Evolutionary conservation across 2,113 vertebrate genomes (phyloP).

Genomic region (Anthoscopus minutus): DNA sequence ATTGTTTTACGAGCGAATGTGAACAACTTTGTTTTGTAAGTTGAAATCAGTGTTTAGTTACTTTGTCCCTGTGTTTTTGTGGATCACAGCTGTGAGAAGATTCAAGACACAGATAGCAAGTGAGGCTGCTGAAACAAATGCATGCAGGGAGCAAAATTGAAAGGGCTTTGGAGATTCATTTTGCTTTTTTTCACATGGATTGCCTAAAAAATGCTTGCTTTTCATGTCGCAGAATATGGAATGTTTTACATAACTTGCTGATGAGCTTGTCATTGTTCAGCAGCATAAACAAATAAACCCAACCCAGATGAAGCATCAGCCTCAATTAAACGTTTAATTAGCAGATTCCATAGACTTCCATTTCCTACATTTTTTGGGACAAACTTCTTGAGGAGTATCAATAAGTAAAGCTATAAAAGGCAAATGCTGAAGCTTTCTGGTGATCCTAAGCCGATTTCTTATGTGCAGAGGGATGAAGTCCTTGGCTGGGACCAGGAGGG

Average conservation of each 20-base stretch:
- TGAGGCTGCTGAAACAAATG: background rate
- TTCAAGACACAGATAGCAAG: background rate
- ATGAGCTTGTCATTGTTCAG: background rate
- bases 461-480: background rate
- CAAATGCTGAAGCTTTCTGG: background rate
- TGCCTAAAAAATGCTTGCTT: background rate
- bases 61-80: background rate
- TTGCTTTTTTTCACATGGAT: background rate
- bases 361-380: background rate
- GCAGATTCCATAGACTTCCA: background rate
- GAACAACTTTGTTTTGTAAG: background rate
- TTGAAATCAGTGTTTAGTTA: background rate
- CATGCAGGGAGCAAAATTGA: background rate
- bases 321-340: background rate
- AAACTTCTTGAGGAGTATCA: background rate
- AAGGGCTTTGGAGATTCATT: background rate
- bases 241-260: background rate
- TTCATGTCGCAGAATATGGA: background rate
- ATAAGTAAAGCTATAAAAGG: background rate
- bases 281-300: background rate
- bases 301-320: background rate
- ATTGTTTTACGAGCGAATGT: background rate
- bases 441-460: background rate
- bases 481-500: background rate
- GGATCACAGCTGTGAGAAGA: background rate